A percentile compares a stretch with the other conserved stretches of the same genome.
These are phyloP conservation scores for Eristalinus aeneus DNA, from an alignment of 2,888 invertebrate genomes.

Conservation along the genomic window DNA sequence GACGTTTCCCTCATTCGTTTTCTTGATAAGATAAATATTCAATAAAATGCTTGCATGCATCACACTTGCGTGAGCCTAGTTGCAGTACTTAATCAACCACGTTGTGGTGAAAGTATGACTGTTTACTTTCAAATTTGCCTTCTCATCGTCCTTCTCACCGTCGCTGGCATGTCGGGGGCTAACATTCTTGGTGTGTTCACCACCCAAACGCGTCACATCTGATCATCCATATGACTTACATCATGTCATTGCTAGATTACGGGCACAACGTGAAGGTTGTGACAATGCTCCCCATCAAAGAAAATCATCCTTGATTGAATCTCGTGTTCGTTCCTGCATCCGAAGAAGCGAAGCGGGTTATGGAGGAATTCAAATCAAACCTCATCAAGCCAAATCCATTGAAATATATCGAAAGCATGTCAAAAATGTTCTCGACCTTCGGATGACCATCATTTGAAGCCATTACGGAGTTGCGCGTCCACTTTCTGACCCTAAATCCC, in stretches of 20 bases:
- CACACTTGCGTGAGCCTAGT: background rate
- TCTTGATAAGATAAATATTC: constrained; percentile 5
- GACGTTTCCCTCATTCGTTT: too few relatives aligned
- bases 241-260: constrained; percentile 75
- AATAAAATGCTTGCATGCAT: background rate
- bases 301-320: constrained; percentile 75
- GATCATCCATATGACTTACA: constrained; percentile 77
- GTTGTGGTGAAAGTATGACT: background rate
- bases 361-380: constrained; percentile 62
- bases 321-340: constrained; percentile 75
- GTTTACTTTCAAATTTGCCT: background rate
- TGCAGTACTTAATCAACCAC: background rate
- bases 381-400: constrained; percentile 72
- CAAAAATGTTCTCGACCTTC: background rate
- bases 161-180: constrained; percentile 67
- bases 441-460: constrained; percentile 66
- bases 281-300: constrained; percentile 71
- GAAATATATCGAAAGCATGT: background rate
- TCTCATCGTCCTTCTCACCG: background rate
- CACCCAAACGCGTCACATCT: constrained; percentile 78
- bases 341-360: constrained; percentile 11
- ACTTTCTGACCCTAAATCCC: constrained; percentile 74
- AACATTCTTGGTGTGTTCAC: constrained; percentile 78
- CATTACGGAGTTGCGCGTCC: constrained; percentile 75
- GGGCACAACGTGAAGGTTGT: constrained; percentile 79